phyloP scores from a whole-genome alignment of 2,888 invertebrate genomes.

The Venustoraphidia nigricollis region DNA sequence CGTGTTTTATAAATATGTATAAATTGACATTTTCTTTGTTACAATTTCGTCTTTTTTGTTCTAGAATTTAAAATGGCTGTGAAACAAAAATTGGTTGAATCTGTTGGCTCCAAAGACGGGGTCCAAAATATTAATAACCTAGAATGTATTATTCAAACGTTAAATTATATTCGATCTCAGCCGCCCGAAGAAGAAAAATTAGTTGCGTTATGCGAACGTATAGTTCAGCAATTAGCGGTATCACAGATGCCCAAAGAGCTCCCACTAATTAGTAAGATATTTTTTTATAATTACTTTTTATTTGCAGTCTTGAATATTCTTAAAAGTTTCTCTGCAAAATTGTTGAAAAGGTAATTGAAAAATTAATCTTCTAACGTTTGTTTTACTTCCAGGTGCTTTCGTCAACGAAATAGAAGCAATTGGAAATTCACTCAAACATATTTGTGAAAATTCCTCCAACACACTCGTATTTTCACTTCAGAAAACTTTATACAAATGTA shows the following conservation, averaged over 20 bases:
- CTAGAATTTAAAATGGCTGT: conserved; percentile 33
- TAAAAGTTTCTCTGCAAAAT: too few species aligned
- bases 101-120: conserved; percentile 28
- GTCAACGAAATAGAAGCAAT: conserved; percentile 22
- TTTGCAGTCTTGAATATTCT: too few species aligned
- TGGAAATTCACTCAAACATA: conserved; percentile 17
- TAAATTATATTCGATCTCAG: conserved; percentile 27
- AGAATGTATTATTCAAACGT: conserved; percentile 31
- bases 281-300: background rate
- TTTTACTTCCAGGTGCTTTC: conserved; percentile 1
- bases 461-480: conserved; percentile 38
- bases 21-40: background rate
- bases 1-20: background rate
- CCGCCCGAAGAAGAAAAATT: conserved; percentile 28
- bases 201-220: conserved; percentile 32
- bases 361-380: background rate
- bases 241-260: conserved; percentile 21
- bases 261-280: conserved; percentile 8
- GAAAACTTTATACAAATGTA: conserved; percentile 40
- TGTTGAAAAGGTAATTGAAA: too few species aligned
- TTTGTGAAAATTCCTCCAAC: conserved; percentile 24
- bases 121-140: conserved; percentile 25
- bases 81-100: conserved; percentile 38
- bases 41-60: background rate
- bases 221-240: conserved; percentile 35